Conservation (phyloP, 2,888 invertebrate species). For the Xiphydria camelus region DNA sequence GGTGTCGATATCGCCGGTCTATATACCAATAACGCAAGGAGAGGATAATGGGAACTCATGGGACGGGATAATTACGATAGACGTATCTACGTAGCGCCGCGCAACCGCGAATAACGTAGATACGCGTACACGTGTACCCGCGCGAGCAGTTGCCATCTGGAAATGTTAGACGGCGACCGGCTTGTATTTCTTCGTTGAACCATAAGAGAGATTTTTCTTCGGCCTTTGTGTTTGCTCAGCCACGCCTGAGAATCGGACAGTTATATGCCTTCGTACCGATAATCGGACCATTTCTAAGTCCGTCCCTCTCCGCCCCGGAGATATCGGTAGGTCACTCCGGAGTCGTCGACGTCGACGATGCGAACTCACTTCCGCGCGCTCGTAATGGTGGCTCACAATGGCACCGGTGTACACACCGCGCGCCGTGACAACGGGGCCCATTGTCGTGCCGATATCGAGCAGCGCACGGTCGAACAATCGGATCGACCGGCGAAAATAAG, state of each 20-base stretch:
- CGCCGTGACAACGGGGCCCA: too few relatives aligned
- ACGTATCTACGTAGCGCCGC: neutral
- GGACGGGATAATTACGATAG: neutral
- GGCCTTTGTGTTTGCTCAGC: conserved; percentile 46
- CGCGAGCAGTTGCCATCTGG: neutral
- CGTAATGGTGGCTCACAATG: neutral
- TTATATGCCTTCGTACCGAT: conserved; percentile 9
- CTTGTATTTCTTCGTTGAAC: conserved; percentile 32
- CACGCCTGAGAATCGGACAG: conserved; percentile 39
- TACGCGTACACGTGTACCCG: neutral
- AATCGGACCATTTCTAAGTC: neutral
- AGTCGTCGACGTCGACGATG: neutral
- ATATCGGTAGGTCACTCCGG: too few relatives aligned
- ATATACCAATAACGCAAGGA: too few relatives aligned
- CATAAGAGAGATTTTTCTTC: conserved; percentile 19
- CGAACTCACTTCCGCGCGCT: neutral
- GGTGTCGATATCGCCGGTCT: neutral
- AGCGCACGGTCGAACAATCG: too few relatives aligned
- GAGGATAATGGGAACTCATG: neutral
- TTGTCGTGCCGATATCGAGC: too few relatives aligned
- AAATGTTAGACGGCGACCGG: conserved; percentile 10
- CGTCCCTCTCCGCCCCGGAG: too few relatives aligned
- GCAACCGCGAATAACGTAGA: neutral
- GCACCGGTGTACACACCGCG: too few relatives aligned
- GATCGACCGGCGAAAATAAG: too few relatives aligned